A percentile compares a stretch with the other conserved stretches of the same genome.
These are phyloP conservation scores for Gryllus bimaculatus DNA, from an alignment of 1,140 invertebrate species.

Conservation along the genomic window DNA sequence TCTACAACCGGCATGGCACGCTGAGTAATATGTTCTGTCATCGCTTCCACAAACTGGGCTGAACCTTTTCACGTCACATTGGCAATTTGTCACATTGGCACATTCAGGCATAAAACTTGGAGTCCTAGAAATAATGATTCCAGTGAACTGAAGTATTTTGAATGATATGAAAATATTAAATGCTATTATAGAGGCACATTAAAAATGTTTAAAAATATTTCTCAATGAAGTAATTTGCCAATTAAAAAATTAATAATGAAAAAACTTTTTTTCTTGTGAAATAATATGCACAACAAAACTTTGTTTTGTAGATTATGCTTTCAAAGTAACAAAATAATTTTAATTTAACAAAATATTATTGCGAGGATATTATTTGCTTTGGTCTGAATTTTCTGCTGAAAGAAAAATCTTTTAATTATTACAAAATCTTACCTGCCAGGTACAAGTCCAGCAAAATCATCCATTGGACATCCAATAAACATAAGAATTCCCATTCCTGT, in stretches of 20 bases:
- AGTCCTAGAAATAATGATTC: neutral
- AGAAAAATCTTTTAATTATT: neutral
- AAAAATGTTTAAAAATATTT: too few relatives aligned
- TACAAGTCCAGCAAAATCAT: slow-evolving; percentile 61
- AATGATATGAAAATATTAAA: neutral
- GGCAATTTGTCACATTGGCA: slow-evolving; percentile 44
- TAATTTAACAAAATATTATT: too few relatives aligned
- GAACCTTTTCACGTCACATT: slow-evolving; percentile 65
- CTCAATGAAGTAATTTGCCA: too few relatives aligned
- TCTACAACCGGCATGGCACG: slow-evolving; percentile 79
- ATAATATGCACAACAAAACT: too few relatives aligned
- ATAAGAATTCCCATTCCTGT: slow-evolving; percentile 76
- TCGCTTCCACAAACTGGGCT: slow-evolving; percentile 73
- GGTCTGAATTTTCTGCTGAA: neutral
- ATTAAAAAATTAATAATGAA: too few relatives aligned
- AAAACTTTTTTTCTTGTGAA: too few relatives aligned
- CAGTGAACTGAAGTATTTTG: neutral
- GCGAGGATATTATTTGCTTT: too few relatives aligned
- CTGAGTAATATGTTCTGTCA: slow-evolving; percentile 72
- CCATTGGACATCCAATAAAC: slow-evolving; percentile 81
- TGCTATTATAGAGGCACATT: too few relatives aligned
- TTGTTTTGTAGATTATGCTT: too few relatives aligned
- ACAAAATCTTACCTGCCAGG: neutral
- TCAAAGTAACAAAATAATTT: too few relatives aligned
- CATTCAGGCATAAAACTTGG: slow-evolving; percentile 50